Base-by-base conservation (phyloP, 2,113 vertebrate species). In the Peromyscus leucopus region DNA sequence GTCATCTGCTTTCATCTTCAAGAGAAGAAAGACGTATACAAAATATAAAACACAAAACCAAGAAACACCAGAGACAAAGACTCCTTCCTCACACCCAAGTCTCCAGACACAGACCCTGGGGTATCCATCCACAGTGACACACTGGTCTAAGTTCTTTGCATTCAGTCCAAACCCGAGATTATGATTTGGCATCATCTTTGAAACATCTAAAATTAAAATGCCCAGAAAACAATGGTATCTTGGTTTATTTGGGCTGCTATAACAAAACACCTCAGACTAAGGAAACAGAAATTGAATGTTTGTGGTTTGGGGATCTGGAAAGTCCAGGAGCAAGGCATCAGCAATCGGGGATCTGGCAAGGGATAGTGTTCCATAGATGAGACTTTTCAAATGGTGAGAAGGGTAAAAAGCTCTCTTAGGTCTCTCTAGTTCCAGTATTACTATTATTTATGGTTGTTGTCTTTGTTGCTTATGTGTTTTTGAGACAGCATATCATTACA, bases 1-100 rank as follows among this genome's bases (percentile, higher is more conserved):
- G 61, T 83, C 22, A 51, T 84, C 80, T 83, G 90, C 89, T 96
- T 96, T 86, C 26, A 96, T 82, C 86, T 94, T 67, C 79, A 92
- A 92, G 39, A 95, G 61, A 96, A 76, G 57, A 96, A 42, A 96
- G 57, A 84, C 17, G 93, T 17, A 82, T 3, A 63, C 42, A 93
- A 86, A 80, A 84, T n/a, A n/a, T 42, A 61, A 71, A 24, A 71
- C 19, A 72, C n/a, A 90, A 67, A 96, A 93, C 22, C 1, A 90
- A 89, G 55, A 96, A 94, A 39, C 71, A 76, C 31, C 28, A n/a
- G 57, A 76, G 28, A 67, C 72, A 59, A 89, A 21, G 61, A 61
- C 15, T 16, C 46, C n/a, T 2, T 75, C 51, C 71, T 90, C 69
- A 74, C 22, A 63, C 48, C 48, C 31, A 78, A 76, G 11, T 57